Percentiles rank a stretch among this genome's conserved stretches.
phyloP scores from a whole-genome alignment of 1,140 invertebrate species.

The Pomacea maculata region DNA sequence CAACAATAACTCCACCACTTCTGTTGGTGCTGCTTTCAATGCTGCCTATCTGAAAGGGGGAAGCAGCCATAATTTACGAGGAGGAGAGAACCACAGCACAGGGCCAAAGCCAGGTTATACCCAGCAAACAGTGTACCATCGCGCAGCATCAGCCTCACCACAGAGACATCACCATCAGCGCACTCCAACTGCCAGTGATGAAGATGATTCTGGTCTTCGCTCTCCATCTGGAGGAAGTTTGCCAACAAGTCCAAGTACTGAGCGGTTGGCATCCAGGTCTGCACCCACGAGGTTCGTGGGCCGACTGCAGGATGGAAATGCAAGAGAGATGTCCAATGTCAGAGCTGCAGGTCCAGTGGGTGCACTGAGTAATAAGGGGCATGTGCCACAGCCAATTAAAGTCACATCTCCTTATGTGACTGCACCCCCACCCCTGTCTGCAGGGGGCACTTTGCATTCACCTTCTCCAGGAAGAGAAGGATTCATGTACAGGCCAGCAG shows the following conservation, averaged over 20 bases:
- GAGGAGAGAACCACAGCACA: conserved; percentile 1
- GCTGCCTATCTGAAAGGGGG: conserved; percentile 26
- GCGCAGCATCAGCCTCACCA: conserved; percentile 16
- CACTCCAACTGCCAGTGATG: neutral
- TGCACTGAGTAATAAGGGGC: neutral
- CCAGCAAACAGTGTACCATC: conserved; percentile 4
- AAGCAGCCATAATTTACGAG: conserved; percentile 27
- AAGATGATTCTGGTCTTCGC: neutral
- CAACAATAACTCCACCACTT: conserved; percentile 22
- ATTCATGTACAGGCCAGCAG: conserved; percentile 1
- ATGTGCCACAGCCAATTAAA: conserved; percentile 4
- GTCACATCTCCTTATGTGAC: conserved; percentile 13
- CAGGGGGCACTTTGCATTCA: neutral
- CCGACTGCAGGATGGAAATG: neutral
- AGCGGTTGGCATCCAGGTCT: conserved; percentile 8
- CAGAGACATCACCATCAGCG: conserved; percentile 12
- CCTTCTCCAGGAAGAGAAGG: conserved; percentile 20
- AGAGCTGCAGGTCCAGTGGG: neutral
- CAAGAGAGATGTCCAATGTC: neutral
- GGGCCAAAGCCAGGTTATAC: no score
- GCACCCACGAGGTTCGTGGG: neutral
- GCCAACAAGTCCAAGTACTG: conserved; percentile 14
- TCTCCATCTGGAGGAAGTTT: neutral
- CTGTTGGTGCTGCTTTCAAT: conserved; percentile 40
- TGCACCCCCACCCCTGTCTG: neutral